Percentiles rank a stretch among this genome's conserved stretches.
Conservation (phyloP, 1,140 invertebrate species). For the Aphelenchoides avenae region DNA sequence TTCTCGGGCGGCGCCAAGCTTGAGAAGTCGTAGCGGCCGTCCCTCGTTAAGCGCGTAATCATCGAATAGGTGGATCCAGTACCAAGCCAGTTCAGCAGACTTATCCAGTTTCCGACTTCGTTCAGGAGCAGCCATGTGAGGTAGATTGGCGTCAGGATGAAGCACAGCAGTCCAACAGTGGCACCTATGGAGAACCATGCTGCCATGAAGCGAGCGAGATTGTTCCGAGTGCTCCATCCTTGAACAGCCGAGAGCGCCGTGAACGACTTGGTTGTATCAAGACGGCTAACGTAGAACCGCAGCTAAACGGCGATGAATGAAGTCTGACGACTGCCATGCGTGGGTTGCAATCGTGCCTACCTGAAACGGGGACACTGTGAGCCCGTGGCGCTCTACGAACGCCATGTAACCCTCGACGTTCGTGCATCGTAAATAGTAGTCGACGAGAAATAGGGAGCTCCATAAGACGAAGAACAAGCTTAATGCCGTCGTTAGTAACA, state of each 20-base stretch:
- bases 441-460: conserved; percentile 19
- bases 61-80: background rate
- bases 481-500: conserved; percentile 26
- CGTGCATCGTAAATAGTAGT: conserved; percentile 23
- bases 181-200: conserved; percentile 42
- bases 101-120: conserved; percentile 29
- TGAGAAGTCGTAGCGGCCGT: conserved; percentile 1
- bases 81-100: conserved; percentile 14
- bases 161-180: conserved; percentile 31
- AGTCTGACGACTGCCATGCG: background rate
- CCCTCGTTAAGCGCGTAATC: background rate
- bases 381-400: conserved; percentile 29
- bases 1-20: conserved; percentile 2
- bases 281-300: conserved; percentile 18
- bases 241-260: conserved; percentile 1
- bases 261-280: conserved; percentile 21
- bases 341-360: conserved; percentile 4
- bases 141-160: conserved; percentile 44
- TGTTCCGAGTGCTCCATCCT: too few species aligned
- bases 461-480: conserved; percentile 32
- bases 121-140: conserved; percentile 33
- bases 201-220: conserved; percentile 5
- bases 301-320: conserved; percentile 13
- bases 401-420: conserved; percentile 23
- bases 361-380: conserved; percentile 19